Evolutionary conservation across 2,888 invertebrate genomes (phyloP).

Genomic region (Drosophila melanosoma): DNA sequence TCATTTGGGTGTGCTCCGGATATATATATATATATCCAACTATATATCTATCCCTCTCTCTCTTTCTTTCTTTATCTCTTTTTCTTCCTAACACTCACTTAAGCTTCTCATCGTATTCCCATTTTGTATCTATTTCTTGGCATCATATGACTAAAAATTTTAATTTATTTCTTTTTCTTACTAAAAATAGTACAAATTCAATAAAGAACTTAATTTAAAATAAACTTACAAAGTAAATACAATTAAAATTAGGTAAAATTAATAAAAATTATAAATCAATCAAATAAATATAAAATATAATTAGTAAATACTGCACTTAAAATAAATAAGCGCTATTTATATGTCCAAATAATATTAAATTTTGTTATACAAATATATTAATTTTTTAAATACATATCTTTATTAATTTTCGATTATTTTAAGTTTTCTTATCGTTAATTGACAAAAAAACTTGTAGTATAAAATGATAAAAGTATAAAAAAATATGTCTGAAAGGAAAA

Average conservation of each 20-base stretch:
- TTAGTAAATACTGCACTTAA: background rate
- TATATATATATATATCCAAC: background rate
- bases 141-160: background rate
- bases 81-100: background rate
- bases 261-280: background rate
- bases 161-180: background rate
- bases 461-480: background rate
- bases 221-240: background rate
- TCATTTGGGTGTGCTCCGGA: conserved; percentile 29
- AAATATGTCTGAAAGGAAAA: background rate
- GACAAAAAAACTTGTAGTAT: background rate
- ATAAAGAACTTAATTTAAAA: background rate
- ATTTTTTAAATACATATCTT: background rate
- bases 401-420: background rate
- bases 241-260: background rate
- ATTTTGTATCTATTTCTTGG: background rate
- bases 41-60: background rate
- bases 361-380: background rate
- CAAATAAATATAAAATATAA: background rate
- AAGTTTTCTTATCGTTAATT: background rate
- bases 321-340: background rate
- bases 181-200: background rate
- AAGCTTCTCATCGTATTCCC: background rate
- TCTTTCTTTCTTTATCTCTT: background rate
- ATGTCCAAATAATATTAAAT: no score